A percentile compares a stretch with the other conserved stretches of the same genome.
phyloP scores from a whole-genome alignment of 1,140 invertebrate genomes.

The Bombus ignitus region DNA sequence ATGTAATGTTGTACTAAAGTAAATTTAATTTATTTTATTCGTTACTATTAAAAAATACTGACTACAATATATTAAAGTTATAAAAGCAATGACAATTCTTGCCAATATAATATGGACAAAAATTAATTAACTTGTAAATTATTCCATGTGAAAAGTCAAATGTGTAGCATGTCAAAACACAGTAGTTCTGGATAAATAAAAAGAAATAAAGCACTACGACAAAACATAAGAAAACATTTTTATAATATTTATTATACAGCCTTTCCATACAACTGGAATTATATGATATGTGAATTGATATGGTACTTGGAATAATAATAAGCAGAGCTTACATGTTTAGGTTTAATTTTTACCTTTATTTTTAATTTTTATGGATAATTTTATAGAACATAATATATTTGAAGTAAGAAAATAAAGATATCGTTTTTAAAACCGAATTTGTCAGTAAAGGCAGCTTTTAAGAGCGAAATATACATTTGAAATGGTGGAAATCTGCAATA shows the following conservation, averaged over 20 bases:
- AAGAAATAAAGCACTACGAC: slow-evolving; percentile 58
- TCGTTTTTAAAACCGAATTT: too few species aligned
- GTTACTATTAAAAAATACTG: neutral
- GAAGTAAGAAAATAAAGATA: too few species aligned
- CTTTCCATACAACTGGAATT: neutral
- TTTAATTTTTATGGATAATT: too few species aligned
- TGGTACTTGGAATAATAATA: too few species aligned
- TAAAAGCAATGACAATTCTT: slow-evolving; percentile 65
- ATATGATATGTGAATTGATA: too few species aligned
- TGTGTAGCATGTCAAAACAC: slow-evolving; percentile 27
- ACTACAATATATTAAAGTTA: slow-evolving; percentile 31
- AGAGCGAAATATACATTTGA: too few species aligned
- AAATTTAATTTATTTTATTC: slow-evolving; percentile 25
- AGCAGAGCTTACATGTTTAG: too few species aligned
- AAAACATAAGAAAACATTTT: slow-evolving; percentile 35
- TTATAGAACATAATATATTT: too few species aligned
- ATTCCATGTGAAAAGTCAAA: slow-evolving; percentile 44
- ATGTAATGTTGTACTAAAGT: slow-evolving; percentile 19
- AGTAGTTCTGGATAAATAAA: slow-evolving; percentile 55
- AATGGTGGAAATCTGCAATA: too few species aligned
- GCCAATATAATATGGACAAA: slow-evolving; percentile 57
- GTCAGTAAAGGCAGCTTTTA: too few species aligned
- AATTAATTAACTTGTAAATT: slow-evolving; percentile 40
- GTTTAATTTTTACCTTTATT: too few species aligned
- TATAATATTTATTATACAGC: neutral